These are phyloP conservation scores for Ictalurus furcatus DNA, from an alignment of 2,113 vertebrate species.

Conservation along the genomic window DNA sequence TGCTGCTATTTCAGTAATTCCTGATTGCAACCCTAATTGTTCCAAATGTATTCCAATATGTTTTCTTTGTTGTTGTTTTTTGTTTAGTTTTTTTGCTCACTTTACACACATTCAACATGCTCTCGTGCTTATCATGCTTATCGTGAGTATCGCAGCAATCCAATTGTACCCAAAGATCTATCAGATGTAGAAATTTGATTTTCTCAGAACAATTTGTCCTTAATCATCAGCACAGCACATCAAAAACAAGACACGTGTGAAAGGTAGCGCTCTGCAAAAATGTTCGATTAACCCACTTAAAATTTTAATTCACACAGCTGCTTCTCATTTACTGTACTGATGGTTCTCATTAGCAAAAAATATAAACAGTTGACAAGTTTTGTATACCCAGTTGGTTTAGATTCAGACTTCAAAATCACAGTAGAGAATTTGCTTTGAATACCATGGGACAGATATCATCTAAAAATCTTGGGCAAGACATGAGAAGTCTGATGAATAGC, in stretches of 20 bases:
- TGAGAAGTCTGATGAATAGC: background rate
- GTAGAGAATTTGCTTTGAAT: slow-evolving; percentile 14
- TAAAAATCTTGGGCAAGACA: slow-evolving; percentile 16
- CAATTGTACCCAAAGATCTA: background rate
- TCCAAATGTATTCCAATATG: background rate
- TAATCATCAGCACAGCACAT: slow-evolving; percentile 5
- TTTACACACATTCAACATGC: background rate
- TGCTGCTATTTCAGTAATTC: background rate
- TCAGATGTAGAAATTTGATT: background rate
- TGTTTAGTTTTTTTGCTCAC: background rate
- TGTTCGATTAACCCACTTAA: slow-evolving; percentile 11
- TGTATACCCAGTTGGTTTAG: slow-evolving; percentile 23
- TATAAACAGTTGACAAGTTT: slow-evolving; percentile 3
- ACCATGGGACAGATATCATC: slow-evolving; percentile 3
- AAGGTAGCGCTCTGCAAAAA: background rate
- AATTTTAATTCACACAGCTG: slow-evolving; percentile 1
- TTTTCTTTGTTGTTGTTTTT: too few species aligned
- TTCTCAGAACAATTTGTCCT: slow-evolving; percentile 24
- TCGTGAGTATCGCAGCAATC: background rate
- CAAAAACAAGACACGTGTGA: slow-evolving; percentile 7
- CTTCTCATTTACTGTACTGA: slow-evolving; percentile 17
- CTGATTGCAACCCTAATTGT: background rate
- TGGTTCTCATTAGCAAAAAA: slow-evolving; percentile 20
- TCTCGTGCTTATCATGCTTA: too few species aligned
- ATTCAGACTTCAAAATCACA: slow-evolving; percentile 32